Conservation (phyloP, 2,888 invertebrate genomes). For the Lysandra bellargus region DNA sequence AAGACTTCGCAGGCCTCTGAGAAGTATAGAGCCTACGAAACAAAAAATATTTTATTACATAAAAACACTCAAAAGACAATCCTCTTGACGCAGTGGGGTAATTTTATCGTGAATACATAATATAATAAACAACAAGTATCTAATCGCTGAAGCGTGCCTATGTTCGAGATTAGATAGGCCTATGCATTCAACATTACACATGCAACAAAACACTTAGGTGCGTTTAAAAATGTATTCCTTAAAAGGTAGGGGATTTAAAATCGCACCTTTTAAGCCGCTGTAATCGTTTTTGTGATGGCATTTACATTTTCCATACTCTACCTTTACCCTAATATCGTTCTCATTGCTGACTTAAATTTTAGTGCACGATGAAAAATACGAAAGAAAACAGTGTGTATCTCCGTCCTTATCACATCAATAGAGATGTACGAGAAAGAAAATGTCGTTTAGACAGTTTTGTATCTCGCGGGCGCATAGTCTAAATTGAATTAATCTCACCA, state of each 20-base stretch:
- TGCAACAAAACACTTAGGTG: constrained; percentile 15
- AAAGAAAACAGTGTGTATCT: neutral
- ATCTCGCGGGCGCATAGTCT: neutral
- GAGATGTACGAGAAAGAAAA: neutral
- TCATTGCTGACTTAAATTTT: neutral
- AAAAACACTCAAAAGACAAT: too few relatives aligned
- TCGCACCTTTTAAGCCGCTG: constrained; percentile 1
- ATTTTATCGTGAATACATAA: neutral
- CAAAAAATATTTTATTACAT: too few relatives aligned
- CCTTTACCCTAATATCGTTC: constrained; percentile 4
- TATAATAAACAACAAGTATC: neutral
- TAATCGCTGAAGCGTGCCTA: constrained; percentile 6
- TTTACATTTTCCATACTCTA: neutral
- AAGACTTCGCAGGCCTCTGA: too few relatives aligned
- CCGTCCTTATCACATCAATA: neutral
- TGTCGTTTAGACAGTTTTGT: neutral
- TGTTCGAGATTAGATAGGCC: neutral
- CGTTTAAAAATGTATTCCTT: constrained; percentile 21
- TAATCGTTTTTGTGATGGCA: constrained; percentile 9
- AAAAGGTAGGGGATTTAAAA: neutral
- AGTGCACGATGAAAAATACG: neutral
- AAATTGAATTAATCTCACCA: neutral
- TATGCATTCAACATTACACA: neutral
- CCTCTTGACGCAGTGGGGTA: neutral
- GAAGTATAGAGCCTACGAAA: too few relatives aligned